phyloP scores from a whole-genome alignment of 53 echinoderm and acorn worm species.

The Echinarachnius parma region DNA sequence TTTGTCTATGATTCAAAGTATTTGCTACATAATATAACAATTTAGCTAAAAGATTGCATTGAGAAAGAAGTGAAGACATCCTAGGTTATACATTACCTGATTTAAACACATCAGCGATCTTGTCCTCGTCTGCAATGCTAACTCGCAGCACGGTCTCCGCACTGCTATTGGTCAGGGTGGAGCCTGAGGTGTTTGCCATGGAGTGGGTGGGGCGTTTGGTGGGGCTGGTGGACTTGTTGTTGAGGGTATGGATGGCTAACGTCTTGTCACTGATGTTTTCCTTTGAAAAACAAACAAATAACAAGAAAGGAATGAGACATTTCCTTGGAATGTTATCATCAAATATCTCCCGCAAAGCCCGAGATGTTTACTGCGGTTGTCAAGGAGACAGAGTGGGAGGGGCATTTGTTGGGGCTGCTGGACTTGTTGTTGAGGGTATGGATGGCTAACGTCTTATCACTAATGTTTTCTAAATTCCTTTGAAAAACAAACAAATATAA shows the following conservation, averaged over 20 bases:
- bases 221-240: slow-evolving; percentile 54
- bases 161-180: slow-evolving; percentile 18
- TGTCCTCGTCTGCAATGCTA: slow-evolving; percentile 32
- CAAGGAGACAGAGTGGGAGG: background rate
- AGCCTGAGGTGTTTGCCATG: slow-evolving; percentile 14
- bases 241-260: slow-evolving; percentile 66
- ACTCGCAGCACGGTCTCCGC: slow-evolving; percentile 50
- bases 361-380: slow-evolving; percentile 25
- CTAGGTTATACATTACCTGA: too few species aligned
- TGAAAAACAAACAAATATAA: too few species aligned
- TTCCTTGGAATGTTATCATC: too few species aligned
- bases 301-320: too few species aligned
- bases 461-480: slow-evolving; percentile 88
- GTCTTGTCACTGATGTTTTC: slow-evolving; percentile 73
- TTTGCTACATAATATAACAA: too few species aligned
- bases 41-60: too few species aligned
- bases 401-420: slow-evolving; percentile 57
- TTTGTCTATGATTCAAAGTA: too few species aligned
- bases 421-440: slow-evolving; percentile 56
- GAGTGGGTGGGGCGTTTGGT: slow-evolving; percentile 25
- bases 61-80: too few species aligned
- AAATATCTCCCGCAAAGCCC: too few species aligned
- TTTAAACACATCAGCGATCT: slow-evolving; percentile 33
- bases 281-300: too few species aligned
- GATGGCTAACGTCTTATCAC: slow-evolving; percentile 66